phyloP scores from a whole-genome alignment of 2,888 invertebrate genomes.

The Yponomeuta plumbellus region DNA sequence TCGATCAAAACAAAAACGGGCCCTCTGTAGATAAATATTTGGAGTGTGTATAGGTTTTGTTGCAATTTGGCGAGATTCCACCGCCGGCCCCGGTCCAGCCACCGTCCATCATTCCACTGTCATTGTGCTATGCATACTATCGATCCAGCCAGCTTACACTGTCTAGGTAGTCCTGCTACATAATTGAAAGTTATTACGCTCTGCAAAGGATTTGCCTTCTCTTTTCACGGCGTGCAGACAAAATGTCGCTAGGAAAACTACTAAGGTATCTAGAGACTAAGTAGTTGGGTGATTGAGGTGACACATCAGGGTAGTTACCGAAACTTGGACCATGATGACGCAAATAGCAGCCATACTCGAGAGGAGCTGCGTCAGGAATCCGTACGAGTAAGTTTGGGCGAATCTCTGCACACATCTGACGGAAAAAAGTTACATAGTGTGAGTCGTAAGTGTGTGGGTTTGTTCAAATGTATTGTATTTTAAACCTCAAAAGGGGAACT shows the following conservation, averaged over 20 bases:
- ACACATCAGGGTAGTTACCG: conserved; percentile 40
- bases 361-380: conserved; percentile 68
- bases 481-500: no score
- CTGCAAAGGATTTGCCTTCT: not conserved
- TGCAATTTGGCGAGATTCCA: conserved; percentile 1
- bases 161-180: not conserved
- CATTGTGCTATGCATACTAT: conserved; percentile 5
- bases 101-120: conserved; percentile 13
- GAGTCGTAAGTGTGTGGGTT: no score
- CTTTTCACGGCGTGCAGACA: not conserved
- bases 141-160: conserved; percentile 3
- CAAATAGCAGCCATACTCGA: conserved; percentile 70
- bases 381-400: conserved; percentile 59
- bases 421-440: conserved; percentile 25
- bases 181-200: conserved; percentile 11
- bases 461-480: no score
- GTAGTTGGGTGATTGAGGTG: not conserved
- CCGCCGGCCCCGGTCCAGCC: conserved; percentile 7
- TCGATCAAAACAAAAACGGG: not conserved
- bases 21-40: not conserved
- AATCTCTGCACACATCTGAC: conserved; percentile 66
- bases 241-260: not conserved
- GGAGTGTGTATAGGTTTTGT: not conserved
- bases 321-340: conserved; percentile 71
- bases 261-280: not conserved